Conservation (phyloP, 2,113 vertebrate species). For the Puma concolor region DNA sequence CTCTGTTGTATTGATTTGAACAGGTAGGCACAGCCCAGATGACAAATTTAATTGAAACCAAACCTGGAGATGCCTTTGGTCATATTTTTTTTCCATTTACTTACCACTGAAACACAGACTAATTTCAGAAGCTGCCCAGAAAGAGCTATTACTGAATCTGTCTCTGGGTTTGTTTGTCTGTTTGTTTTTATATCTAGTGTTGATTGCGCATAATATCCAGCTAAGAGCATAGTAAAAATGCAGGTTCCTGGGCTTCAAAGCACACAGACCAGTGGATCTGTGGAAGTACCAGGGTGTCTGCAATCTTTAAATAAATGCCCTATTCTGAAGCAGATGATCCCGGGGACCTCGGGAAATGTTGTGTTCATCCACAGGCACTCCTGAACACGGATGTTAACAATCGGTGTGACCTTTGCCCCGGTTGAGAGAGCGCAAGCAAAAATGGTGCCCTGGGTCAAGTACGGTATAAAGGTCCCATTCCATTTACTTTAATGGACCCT, state of each 20-base stretch:
- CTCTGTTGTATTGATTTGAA: background rate
- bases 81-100: background rate
- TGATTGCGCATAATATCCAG: background rate
- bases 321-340: background rate
- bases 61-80: slow-evolving; percentile 41
- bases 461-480: background rate
- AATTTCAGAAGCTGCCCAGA: background rate
- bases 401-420: background rate
- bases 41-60: slow-evolving; percentile 21
- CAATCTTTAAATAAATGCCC: background rate
- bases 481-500: background rate
- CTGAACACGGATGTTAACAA: background rate
- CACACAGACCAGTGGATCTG: background rate
- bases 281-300: background rate
- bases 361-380: background rate
- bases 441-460: fast-evolving
- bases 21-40: background rate
- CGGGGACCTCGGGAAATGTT: background rate
- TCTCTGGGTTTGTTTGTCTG: background rate
- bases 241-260: background rate
- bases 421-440: background rate
- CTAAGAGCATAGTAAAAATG: background rate
- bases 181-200: background rate
- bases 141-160: background rate
- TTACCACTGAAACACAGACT: background rate